Percentiles rank a stretch among this genome's conserved stretches.
Conservation (phyloP, 2,888 invertebrate genomes). For the Cerceris rybyensis region DNA sequence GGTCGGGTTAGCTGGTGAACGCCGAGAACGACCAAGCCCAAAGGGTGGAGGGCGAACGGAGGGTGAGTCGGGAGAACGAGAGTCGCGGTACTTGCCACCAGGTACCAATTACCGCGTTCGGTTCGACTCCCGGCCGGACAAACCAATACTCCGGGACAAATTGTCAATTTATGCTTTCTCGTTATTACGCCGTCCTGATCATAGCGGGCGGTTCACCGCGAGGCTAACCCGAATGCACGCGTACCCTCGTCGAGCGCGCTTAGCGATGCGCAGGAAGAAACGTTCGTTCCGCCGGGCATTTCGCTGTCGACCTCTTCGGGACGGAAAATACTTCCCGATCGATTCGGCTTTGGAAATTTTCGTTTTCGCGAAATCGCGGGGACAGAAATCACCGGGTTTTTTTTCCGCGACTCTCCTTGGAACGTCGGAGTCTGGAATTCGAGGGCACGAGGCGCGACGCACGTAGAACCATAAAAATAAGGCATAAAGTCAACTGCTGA, state of each 20-base stretch:
- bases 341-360: too few relatives aligned
- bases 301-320: neutral
- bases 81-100: conserved; percentile 55
- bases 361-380: neutral
- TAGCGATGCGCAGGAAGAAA: conserved; percentile 49
- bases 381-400: neutral
- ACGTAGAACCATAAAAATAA: conserved; percentile 76
- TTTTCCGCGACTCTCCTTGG: neutral
- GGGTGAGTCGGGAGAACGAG: neutral
- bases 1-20: neutral
- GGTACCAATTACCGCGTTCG: conserved; percentile 66
- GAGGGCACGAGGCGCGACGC: conserved; percentile 21
- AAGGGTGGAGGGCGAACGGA: neutral
- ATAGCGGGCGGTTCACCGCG: conserved; percentile 60
- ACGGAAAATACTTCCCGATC: too few relatives aligned
- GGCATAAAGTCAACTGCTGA: conserved; percentile 80
- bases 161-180: conserved; percentile 78
- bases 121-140: conserved; percentile 50
- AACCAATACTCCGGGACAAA: conserved; percentile 75
- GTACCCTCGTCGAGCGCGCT: conserved; percentile 56
- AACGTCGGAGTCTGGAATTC: neutral
- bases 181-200: conserved; percentile 75
- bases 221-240: conserved; percentile 46
- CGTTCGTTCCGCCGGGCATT: neutral
- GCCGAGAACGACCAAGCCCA: neutral